phyloP scores from a whole-genome alignment of 2,888 invertebrate genomes.

The Cephus nigrinus region DNA sequence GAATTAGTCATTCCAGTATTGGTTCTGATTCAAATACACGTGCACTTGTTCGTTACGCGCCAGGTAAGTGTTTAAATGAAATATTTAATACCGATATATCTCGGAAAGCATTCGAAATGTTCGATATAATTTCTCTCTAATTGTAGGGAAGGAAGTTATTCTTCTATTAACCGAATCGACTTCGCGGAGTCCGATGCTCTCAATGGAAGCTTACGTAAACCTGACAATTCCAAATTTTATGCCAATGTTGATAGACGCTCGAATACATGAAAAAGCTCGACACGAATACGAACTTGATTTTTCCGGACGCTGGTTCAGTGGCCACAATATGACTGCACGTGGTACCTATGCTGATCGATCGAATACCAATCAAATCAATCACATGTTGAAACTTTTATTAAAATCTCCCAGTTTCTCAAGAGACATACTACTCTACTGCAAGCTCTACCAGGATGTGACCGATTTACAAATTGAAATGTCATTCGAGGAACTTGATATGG shows the following conservation, averaged over 20 bases:
- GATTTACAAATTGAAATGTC: slow-evolving; percentile 77
- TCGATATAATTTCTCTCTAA: not conserved
- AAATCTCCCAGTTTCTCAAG: slow-evolving; percentile 78
- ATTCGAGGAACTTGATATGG: slow-evolving; percentile 73
- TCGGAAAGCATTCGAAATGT: not conserved
- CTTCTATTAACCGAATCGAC: slow-evolving; percentile 71
- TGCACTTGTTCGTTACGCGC: slow-evolving; percentile 70
- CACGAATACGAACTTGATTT: slow-evolving; percentile 79
- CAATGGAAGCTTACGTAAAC: slow-evolving; percentile 78
- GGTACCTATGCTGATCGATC: slow-evolving; percentile 83
- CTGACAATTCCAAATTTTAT: slow-evolving; percentile 80
- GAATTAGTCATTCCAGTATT: slow-evolving; percentile 68
- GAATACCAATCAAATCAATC: slow-evolving; percentile 72
- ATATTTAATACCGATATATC: not conserved
- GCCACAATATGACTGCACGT: slow-evolving; percentile 76
- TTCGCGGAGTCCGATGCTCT: slow-evolving; percentile 76
- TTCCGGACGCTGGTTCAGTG: slow-evolving; percentile 84
- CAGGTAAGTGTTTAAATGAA: slow-evolving; percentile 56
- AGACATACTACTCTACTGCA: slow-evolving; percentile 74
- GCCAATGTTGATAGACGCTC: slow-evolving; percentile 75
- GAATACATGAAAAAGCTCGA: slow-evolving; percentile 75
- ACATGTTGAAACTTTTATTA: slow-evolving; percentile 76
- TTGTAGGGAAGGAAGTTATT: slow-evolving; percentile 70
- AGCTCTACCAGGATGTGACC: slow-evolving; percentile 76
- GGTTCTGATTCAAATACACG: slow-evolving; percentile 70